phyloP scores from a whole-genome alignment of 2,888 invertebrate genomes.

The Ophion ellenae region DNA sequence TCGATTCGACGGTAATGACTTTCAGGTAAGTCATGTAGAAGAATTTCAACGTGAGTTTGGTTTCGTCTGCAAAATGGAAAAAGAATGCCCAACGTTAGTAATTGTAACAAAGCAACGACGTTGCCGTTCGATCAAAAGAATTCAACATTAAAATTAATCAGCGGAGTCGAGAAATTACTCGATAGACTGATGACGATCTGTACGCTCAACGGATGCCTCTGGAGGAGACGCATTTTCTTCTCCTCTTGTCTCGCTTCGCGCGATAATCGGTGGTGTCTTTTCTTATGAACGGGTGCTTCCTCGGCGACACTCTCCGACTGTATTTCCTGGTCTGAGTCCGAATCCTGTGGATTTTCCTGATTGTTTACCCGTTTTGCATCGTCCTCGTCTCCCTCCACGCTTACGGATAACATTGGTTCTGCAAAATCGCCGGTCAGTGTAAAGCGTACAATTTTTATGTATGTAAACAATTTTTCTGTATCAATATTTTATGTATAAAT shows the following conservation, averaged over 20 bases:
- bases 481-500: not conserved
- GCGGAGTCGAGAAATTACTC: conserved; percentile 75
- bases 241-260: conserved; percentile 89
- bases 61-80: conserved; percentile 85
- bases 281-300: conserved; percentile 86
- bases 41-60: conserved; percentile 88
- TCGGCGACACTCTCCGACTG: conserved; percentile 83
- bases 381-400: conserved; percentile 85
- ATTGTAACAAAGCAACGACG: not conserved
- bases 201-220: conserved; percentile 90
- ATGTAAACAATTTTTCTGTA: no score
- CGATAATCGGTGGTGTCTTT: conserved; percentile 88
- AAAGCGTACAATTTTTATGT: not conserved
- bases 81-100: not conserved
- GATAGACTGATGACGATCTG: conserved; percentile 87
- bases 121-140: not conserved
- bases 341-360: conserved; percentile 87
- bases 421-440: not conserved
- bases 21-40: conserved; percentile 89
- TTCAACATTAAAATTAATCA: not conserved
- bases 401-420: conserved; percentile 77
- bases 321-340: conserved; percentile 89
- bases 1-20: conserved; percentile 89
- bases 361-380: conserved; percentile 85
- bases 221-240: conserved; percentile 88